These are phyloP conservation scores for Gryon sp. DNA, from an alignment of 1,140 invertebrate species.

Conservation along the genomic window DNA sequence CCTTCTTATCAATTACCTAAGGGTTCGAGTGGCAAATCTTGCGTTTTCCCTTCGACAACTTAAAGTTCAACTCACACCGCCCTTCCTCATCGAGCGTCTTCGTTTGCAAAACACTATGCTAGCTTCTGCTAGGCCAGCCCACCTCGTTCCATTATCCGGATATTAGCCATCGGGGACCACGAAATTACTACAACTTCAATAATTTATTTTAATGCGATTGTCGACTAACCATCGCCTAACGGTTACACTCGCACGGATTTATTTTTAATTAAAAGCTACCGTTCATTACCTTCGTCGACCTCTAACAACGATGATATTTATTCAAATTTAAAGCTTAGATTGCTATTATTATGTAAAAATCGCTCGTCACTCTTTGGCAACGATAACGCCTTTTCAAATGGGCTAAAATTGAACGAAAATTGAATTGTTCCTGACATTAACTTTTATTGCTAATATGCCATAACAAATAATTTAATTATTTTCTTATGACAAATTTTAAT, in stretches of 20 bases:
- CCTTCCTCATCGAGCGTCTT: slow-evolving; percentile 41
- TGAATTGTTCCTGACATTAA: too few species aligned
- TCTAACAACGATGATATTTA: slow-evolving; percentile 8
- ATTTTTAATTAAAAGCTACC: slow-evolving; percentile 71
- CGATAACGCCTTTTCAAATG: too few species aligned
- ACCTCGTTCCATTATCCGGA: slow-evolving; percentile 77
- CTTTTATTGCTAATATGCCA: too few species aligned
- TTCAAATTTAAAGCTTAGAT: slow-evolving; percentile 39
- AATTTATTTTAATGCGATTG: slow-evolving; percentile 79
- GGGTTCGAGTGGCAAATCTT: slow-evolving; percentile 58
- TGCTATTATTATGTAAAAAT: slow-evolving; percentile 40
- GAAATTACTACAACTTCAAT: slow-evolving; percentile 79
- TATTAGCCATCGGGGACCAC: slow-evolving; percentile 78
- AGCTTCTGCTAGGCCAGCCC: slow-evolving; percentile 57
- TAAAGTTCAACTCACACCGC: slow-evolving; percentile 35
- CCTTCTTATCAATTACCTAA: slow-evolving; percentile 75
- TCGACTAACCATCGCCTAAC: slow-evolving; percentile 71
- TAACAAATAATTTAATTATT: too few species aligned
- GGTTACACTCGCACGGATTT: slow-evolving; percentile 68
- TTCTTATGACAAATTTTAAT: too few species aligned
- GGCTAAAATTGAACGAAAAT: too few species aligned
- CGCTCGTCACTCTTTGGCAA: background rate
- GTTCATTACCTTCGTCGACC: slow-evolving; percentile 34
- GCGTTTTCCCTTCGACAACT: slow-evolving; percentile 62
- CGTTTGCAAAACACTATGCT: slow-evolving; percentile 45